Conservation (phyloP, 1,140 invertebrate genomes). For the Maconellicoccus hirsutus region DNA sequence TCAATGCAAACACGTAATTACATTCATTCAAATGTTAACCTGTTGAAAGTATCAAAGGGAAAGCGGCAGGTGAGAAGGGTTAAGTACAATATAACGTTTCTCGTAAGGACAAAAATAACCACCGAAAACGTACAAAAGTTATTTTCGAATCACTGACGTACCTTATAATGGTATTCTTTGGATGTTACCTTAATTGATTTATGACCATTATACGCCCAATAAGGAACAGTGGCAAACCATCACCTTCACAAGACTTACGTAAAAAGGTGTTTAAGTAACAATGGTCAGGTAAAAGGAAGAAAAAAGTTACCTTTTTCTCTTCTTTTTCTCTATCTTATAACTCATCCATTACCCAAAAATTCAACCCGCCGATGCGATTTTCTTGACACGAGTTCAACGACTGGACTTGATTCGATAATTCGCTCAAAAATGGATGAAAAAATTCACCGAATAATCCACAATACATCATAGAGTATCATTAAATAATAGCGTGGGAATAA, state of each 20-base stretch:
- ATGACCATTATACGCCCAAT: neutral
- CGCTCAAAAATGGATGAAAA: too few relatives aligned
- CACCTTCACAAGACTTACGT: neutral
- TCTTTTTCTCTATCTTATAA: neutral
- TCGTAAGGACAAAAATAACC: too few relatives aligned
- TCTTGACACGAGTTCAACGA: too few relatives aligned
- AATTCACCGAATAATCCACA: too few relatives aligned
- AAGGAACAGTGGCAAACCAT: neutral
- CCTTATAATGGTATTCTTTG: neutral
- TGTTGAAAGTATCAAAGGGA: neutral
- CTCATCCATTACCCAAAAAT: too few relatives aligned
- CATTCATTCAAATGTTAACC: neutral
- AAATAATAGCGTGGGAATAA: constrained; percentile 9
- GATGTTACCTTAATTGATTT: neutral
- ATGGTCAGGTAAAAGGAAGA: neutral
- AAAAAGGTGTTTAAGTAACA: neutral
- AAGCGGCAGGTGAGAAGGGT: neutral
- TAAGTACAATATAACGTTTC: too few relatives aligned
- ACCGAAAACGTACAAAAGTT: too few relatives aligned
- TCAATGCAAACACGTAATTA: constrained; percentile 6
- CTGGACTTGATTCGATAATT: too few relatives aligned
- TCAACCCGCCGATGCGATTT: too few relatives aligned
- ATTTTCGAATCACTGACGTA: too few relatives aligned
- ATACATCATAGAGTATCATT: neutral
- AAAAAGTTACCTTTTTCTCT: neutral